Evolutionary conservation across 2,113 vertebrate genomes (phyloP).

Genomic region (Melanotaenia duboulayi): DNA sequence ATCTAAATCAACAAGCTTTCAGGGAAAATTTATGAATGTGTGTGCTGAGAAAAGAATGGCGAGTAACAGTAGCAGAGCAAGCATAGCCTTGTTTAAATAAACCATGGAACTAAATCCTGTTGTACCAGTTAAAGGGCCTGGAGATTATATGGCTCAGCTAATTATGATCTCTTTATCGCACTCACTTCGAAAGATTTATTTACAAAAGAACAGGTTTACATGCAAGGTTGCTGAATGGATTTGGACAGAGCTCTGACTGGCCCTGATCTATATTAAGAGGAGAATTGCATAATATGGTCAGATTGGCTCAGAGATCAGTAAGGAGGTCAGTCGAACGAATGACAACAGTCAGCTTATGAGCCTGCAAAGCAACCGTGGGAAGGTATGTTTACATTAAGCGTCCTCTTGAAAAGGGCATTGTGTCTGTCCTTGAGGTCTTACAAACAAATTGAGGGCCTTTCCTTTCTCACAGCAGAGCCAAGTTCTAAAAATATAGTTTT

Average conservation of each 20-base stretch:
- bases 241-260: slow-evolving; percentile 13
- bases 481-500: not conserved
- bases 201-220: slow-evolving; percentile 15
- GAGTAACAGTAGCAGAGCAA: slow-evolving; percentile 2
- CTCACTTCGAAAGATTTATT: slow-evolving; percentile 36
- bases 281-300: slow-evolving; percentile 36
- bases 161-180: slow-evolving; percentile 24
- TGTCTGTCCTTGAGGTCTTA: not conserved
- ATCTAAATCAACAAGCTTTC: not conserved
- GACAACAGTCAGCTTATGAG: not conserved
- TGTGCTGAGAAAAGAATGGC: not conserved
- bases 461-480: not conserved
- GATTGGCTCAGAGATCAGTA: slow-evolving; percentile 1
- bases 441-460: not conserved
- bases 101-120: slow-evolving; percentile 14
- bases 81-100: slow-evolving; percentile 18
- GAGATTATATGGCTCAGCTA: slow-evolving; percentile 21
- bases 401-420: not conserved
- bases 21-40: not conserved
- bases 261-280: slow-evolving; percentile 35
- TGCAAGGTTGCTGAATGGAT: slow-evolving; percentile 21
- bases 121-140: slow-evolving; percentile 8
- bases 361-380: not conserved
- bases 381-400: slow-evolving; percentile 7
- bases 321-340: slow-evolving; percentile 18